A percentile compares a stretch with the other conserved stretches of the same genome.
Evolutionary conservation across 2,888 invertebrate genomes (phyloP).

Genomic region (Odiellus spinosus): DNA sequence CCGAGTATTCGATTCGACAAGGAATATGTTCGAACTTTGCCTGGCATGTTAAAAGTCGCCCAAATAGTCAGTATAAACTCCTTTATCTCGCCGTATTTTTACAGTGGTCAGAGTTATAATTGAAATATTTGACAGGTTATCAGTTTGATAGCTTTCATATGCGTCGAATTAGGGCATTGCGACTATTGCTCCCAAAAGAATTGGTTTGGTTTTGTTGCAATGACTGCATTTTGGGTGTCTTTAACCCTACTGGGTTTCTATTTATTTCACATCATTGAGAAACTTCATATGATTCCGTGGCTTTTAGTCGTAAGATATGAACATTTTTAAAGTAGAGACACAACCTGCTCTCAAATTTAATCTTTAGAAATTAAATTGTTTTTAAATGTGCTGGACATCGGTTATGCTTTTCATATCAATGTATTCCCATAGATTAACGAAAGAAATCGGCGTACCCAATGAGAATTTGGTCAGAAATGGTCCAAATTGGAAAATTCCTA

Average conservation of each 20-base stretch:
- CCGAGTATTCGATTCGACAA: slow-evolving; percentile 42
- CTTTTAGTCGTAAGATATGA: slow-evolving; percentile 49
- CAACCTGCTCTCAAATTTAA: too few species aligned
- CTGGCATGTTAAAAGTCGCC: slow-evolving; percentile 56
- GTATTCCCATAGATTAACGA: too few species aligned
- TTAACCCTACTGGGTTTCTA: slow-evolving; percentile 60
- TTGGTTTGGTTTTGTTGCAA: slow-evolving; percentile 61
- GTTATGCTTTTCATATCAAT: slow-evolving; percentile 5
- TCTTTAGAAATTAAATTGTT: too few species aligned
- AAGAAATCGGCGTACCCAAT: too few species aligned
- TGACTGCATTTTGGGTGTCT: slow-evolving; percentile 72
- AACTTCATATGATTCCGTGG: slow-evolving; percentile 71
- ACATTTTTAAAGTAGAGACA: too few species aligned
- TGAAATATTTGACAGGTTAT: slow-evolving; percentile 21
- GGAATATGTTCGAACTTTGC: slow-evolving; percentile 48
- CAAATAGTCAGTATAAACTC: slow-evolving; percentile 48
- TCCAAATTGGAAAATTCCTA: neutral
- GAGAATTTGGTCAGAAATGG: too few species aligned
- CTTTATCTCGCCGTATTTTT: too few species aligned
- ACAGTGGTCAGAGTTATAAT: too few species aligned
- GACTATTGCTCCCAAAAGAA: slow-evolving; percentile 42
- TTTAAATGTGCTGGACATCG: too few species aligned
- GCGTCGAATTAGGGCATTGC: slow-evolving; percentile 46
- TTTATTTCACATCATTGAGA: slow-evolving; percentile 69
- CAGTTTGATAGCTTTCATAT: slow-evolving; percentile 54